phyloP scores from a whole-genome alignment of 2,113 vertebrate species.

The Poecilia latipinna region DNA sequence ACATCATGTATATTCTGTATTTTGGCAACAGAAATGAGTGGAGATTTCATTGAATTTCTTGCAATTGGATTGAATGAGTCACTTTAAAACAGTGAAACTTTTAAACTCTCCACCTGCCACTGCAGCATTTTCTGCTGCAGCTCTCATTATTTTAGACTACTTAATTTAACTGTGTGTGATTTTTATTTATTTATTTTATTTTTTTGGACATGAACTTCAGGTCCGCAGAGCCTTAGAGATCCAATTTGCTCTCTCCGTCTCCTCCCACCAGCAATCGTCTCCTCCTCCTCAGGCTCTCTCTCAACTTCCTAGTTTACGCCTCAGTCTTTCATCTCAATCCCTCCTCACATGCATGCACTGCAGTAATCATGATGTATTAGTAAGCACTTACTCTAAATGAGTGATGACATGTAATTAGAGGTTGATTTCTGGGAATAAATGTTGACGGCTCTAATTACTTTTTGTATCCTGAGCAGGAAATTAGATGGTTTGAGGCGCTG shows the following conservation, averaged over 20 bases:
- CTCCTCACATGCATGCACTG: constrained; percentile 9
- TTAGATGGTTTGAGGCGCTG: constrained; percentile 18
- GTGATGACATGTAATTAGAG: constrained; percentile 53
- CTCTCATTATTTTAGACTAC: background rate
- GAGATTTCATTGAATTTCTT: constrained; percentile 54
- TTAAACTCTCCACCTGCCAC: too few species aligned
- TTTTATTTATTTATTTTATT: background rate
- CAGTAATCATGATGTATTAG: constrained; percentile 57
- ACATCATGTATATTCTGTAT: constrained; percentile 69
- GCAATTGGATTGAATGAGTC: constrained; percentile 54
- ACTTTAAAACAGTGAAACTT: constrained; percentile 50
- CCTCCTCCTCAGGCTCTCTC: constrained; percentile 53
- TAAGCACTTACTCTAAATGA: constrained; percentile 61
- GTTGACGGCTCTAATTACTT: constrained; percentile 41
- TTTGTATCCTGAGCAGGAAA: constrained; percentile 42
- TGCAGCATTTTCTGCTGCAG: too few species aligned
- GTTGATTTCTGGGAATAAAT: constrained; percentile 39
- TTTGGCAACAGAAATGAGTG: constrained; percentile 65
- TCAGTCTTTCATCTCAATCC: constrained; percentile 45
- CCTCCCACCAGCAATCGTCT: constrained; percentile 62
- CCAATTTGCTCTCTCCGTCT: constrained; percentile 50
- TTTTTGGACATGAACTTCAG: background rate
- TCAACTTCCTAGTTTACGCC: constrained; percentile 24
- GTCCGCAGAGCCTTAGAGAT: constrained; percentile 41
- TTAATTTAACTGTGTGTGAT: background rate